phyloP scores from a whole-genome alignment of 2,113 vertebrate species.

The Mystacornis crossleyi region DNA sequence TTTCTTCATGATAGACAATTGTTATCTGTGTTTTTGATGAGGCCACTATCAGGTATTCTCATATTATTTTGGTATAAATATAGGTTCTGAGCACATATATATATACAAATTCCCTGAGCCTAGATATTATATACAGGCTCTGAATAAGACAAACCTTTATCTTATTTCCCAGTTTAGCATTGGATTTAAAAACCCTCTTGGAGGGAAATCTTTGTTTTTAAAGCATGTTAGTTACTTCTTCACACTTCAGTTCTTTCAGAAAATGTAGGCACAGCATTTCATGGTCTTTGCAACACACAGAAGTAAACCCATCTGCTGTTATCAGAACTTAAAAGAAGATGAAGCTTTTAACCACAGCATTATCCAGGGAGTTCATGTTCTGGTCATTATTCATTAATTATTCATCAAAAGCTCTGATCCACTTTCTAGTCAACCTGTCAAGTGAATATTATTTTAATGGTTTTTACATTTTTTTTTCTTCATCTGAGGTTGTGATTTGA shows the following conservation, averaged over 20 bases:
- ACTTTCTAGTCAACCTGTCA: not conserved
- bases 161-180: not conserved
- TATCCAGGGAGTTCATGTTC: not conserved
- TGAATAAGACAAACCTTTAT: not conserved
- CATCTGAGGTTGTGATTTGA: not conserved
- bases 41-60: not conserved
- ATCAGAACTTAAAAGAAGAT: not conserved
- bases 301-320: not conserved
- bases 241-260: not conserved
- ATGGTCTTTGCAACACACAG: not conserved
- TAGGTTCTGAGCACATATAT: not conserved
- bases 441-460: not conserved
- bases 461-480: not conserved
- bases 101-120: not conserved
- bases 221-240: not conserved
- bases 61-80: not conserved
- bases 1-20: not conserved
- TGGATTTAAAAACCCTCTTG: not conserved
- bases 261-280: not conserved
- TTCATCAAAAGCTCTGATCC: not conserved
- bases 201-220: not conserved
- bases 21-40: not conserved
- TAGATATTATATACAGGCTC: not conserved
- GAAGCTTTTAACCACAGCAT: not conserved
- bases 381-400: not conserved